phyloP scores from a whole-genome alignment of 92 coral and sea anemone species.

The Hydrozoanthus gracilis region DNA sequence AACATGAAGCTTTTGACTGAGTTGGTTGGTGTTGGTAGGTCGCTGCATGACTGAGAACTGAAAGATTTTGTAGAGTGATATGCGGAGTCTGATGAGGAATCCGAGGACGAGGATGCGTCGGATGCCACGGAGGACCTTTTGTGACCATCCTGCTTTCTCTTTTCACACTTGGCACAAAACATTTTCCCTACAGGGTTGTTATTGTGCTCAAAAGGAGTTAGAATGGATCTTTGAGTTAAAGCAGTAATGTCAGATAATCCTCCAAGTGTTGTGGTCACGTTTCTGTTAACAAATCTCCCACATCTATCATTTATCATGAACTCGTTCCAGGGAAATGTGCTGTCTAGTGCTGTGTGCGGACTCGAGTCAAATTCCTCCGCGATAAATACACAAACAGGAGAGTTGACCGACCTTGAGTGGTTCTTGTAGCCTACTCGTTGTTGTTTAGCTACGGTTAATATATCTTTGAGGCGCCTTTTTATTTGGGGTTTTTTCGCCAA shows the following conservation, averaged over 20 bases:
- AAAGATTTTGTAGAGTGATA: slow-evolving; percentile 58
- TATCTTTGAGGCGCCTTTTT: slow-evolving; percentile 71
- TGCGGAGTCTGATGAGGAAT: slow-evolving; percentile 83
- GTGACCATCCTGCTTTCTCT: slow-evolving; percentile 43
- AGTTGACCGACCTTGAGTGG: slow-evolving; percentile 55
- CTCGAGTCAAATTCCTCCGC: slow-evolving; percentile 49
- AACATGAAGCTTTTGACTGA: slow-evolving; percentile 31
- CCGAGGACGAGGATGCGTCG: slow-evolving; percentile 80
- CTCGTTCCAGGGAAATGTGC: slow-evolving; percentile 17
- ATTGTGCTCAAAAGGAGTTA: slow-evolving; percentile 50
- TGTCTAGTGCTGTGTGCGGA: slow-evolving; percentile 22
- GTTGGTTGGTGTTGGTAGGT: slow-evolving; percentile 4
- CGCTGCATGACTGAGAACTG: slow-evolving; percentile 5
- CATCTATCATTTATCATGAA: slow-evolving; percentile 23
- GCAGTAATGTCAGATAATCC: slow-evolving; percentile 30
- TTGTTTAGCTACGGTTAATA: slow-evolving; percentile 49
- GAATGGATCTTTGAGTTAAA: slow-evolving; percentile 1
- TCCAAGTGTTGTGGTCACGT: slow-evolving; percentile 51
- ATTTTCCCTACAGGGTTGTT: slow-evolving; percentile 53
- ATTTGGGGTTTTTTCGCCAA: slow-evolving; percentile 80
- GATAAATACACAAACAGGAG: slow-evolving; percentile 11
- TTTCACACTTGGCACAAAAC: slow-evolving; percentile 77
- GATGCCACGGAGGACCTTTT: slow-evolving; percentile 81
- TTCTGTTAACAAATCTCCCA: slow-evolving; percentile 47
- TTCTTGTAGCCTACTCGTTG: slow-evolving; percentile 10